These are phyloP conservation scores for Lithodes maja DNA, from an alignment of 2,888 invertebrate genomes.

Conservation along the genomic window DNA sequence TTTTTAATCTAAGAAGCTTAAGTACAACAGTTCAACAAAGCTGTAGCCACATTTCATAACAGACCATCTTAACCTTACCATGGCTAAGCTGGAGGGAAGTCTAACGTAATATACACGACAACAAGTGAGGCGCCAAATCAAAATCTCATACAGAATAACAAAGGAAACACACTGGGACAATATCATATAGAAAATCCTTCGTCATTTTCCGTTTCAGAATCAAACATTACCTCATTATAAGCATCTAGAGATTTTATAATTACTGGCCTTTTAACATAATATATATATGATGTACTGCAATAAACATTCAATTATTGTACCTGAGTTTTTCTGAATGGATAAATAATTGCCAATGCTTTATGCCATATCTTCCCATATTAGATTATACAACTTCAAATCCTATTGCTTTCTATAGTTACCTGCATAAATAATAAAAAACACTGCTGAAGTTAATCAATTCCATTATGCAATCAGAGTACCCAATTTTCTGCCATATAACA, in stretches of 20 bases:
- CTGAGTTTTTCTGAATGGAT: not conserved
- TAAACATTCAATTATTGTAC: not conserved
- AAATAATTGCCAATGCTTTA: too few species aligned
- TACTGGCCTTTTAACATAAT: not conserved
- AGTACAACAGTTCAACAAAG: slow-evolving; percentile 18
- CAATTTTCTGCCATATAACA: not conserved
- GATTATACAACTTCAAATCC: too few species aligned
- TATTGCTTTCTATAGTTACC: slow-evolving; percentile 17
- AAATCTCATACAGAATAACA: slow-evolving; percentile 33
- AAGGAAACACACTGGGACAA: slow-evolving; percentile 41
- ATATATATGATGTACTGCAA: too few species aligned
- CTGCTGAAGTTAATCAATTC: slow-evolving; percentile 8
- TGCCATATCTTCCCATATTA: too few species aligned
- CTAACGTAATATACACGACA: slow-evolving; percentile 29
- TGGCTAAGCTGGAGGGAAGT: slow-evolving; percentile 43
- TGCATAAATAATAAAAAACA: not conserved
- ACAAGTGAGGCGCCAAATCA: slow-evolving; percentile 51
- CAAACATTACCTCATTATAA: slow-evolving; percentile 23
- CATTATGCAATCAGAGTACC: slow-evolving; percentile 3
- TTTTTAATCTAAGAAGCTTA: not conserved
- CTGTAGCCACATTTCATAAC: slow-evolving; percentile 15
- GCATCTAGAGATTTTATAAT: not conserved
- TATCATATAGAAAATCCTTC: slow-evolving; percentile 39
- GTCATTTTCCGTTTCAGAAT: not conserved
- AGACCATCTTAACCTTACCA: slow-evolving; percentile 42